Conservation (phyloP, 2,888 invertebrate species). For the Mimachlamys varia region DNA sequence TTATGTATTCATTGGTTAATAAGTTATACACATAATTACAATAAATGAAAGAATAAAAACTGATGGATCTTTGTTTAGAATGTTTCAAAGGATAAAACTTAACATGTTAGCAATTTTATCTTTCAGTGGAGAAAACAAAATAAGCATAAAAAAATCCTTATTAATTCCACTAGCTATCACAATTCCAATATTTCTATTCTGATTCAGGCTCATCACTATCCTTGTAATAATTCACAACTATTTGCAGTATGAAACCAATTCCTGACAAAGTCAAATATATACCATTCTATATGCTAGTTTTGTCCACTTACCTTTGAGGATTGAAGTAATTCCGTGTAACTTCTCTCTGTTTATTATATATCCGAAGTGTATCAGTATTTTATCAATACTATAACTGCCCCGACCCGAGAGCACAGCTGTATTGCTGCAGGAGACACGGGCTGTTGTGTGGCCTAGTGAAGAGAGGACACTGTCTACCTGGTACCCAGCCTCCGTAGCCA, state of each 20-base stretch:
- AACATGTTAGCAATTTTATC: background rate
- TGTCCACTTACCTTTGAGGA: background rate
- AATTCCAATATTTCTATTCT: background rate
- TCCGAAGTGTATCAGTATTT: background rate
- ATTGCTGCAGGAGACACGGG: background rate
- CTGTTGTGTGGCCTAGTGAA: background rate
- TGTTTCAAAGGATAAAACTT: background rate
- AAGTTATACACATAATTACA: no score
- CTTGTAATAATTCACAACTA: background rate
- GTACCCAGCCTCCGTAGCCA: constrained; percentile 1
- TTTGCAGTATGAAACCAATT: background rate
- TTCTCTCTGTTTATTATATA: background rate
- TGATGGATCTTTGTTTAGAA: background rate
- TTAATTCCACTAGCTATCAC: background rate
- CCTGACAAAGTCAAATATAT: background rate
- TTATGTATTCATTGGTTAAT: no score
- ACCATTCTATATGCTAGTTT: background rate
- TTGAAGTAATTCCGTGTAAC: background rate
- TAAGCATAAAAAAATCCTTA: background rate
- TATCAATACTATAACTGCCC: background rate
- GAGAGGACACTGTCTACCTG: background rate
- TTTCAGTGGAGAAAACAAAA: background rate
- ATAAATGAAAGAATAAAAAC: no score
- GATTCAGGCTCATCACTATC: background rate
- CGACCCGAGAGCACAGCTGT: background rate